Evolutionary conservation across 1,140 invertebrate species (phyloP), one percentile per base, ranked within the genome.

Genomic region (Drosophila kepulauana): DNA sequence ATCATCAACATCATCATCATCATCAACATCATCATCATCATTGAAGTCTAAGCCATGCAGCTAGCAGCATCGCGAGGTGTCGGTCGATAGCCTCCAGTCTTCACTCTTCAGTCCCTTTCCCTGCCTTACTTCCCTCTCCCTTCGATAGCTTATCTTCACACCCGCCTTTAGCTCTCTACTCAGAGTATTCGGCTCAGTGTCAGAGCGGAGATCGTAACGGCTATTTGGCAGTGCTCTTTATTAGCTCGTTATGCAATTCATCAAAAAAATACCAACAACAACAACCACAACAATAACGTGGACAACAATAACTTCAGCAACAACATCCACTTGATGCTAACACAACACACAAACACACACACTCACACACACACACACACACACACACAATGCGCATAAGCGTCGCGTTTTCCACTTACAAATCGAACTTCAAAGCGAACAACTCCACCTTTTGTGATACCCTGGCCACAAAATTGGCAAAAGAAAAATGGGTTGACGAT

Each of bases 211-310:
- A n/a, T 30, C 46, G 25, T 41, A 67, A 64, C 25, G 52, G 48
- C 43, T 49, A 43, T 66, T 71, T 63, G 61, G 64, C 63, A 56
- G 64, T 59, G 33, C 66, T 64, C 56, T 75, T 80, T 69, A 75
- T 75, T 46, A 46, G 68, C 74, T 81, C 61, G 80, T 82, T 82
- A 82, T 79, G 81, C 76, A 82, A 82, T 73, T 72, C 64, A 76
- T 46, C 71, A 75, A 63, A 72, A 72, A 76, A 41, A 35, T 15
- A 38, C n/a, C 51, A 52, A 15, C 51, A 54, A 33, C 51, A 54
- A 25, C 20, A 49, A 49, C 16, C 7, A 8, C 16, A 49, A 49
- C 2, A 49, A 49, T 8, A 25, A 25, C 20, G 20, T 25, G 20
- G 20, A 25, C n/a, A n/a, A 4, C n/a, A 13, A 49, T 10, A 15